A percentile compares a stretch with the other conserved stretches of the same genome.
These are phyloP conservation scores for Coremacera marginata DNA, from an alignment of 2,888 invertebrate species.

Conservation along the genomic window DNA sequence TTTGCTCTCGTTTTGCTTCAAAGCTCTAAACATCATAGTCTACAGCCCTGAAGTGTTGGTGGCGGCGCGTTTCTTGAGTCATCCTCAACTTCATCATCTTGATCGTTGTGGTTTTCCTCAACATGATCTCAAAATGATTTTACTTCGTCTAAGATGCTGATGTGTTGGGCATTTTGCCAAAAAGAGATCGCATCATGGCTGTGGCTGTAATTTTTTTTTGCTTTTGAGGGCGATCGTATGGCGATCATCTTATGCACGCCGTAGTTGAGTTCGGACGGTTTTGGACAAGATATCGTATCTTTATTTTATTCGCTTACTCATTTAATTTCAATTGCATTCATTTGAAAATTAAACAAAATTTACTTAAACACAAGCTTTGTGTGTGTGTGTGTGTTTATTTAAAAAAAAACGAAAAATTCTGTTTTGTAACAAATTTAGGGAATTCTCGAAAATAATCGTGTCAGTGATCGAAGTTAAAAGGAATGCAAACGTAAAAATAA, in stretches of 20 bases:
- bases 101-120: not conserved
- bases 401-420: no score
- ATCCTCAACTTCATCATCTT: slow-evolving; percentile 2
- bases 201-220: not conserved
- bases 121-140: slow-evolving; percentile 1
- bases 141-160: not conserved
- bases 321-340: no score
- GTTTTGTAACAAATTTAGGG: no score
- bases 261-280: slow-evolving; percentile 29
- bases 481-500: no score
- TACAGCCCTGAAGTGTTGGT: not conserved
- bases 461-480: no score
- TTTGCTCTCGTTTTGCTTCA: slow-evolving; percentile 8
- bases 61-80: slow-evolving; percentile 1
- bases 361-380: no score
- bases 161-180: slow-evolving; percentile 32
- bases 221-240: slow-evolving; percentile 6
- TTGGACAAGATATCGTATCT: slow-evolving; percentile 9
- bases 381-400: no score
- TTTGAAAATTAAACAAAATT: no score
- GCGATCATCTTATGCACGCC: not conserved
- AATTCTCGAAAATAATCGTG: no score
- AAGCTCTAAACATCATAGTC: not conserved
- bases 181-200: slow-evolving; percentile 20
- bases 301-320: not conserved